A percentile compares a stretch with the other conserved stretches of the same genome.
phyloP scores from a whole-genome alignment of 2,888 invertebrate species.

The Herminia tarsipennalis region DNA sequence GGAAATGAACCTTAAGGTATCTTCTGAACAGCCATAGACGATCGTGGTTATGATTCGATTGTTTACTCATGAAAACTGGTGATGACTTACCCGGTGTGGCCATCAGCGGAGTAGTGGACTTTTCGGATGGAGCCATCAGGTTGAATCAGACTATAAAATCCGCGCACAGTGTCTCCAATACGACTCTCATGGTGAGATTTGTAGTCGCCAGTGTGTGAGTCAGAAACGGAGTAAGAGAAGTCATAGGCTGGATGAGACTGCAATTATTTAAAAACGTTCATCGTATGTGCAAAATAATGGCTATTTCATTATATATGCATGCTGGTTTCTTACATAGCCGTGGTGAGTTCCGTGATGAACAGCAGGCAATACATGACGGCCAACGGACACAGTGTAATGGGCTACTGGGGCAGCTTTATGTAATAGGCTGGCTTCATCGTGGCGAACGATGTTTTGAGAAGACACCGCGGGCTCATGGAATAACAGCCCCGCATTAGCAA shows the following conservation, averaged over 20 bases:
- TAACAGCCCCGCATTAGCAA: constrained; percentile 71
- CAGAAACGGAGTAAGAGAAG: constrained; percentile 76
- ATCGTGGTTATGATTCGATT: no score
- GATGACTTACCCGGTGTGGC: constrained; percentile 32
- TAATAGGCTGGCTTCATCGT: constrained; percentile 56
- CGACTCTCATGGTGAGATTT: constrained; percentile 73
- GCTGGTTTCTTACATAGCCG: constrained; percentile 11
- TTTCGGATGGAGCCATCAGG: constrained; percentile 76
- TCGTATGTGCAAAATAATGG: constrained; percentile 2
- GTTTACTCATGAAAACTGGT: no score
- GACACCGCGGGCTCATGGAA: constrained; percentile 59
- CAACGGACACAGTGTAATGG: constrained; percentile 44
- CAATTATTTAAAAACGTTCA: not conserved
- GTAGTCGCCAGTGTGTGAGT: constrained; percentile 79
- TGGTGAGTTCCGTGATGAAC: constrained; percentile 49
- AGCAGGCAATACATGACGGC: no score
- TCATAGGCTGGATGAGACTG: constrained; percentile 59
- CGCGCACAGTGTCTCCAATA: constrained; percentile 75
- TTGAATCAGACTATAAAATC: constrained; percentile 70
- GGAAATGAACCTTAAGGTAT: no score
- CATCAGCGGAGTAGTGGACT: constrained; percentile 79
- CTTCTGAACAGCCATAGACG: no score
- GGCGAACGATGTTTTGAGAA: constrained; percentile 68
- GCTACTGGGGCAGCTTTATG: constrained; percentile 48
- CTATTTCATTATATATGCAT: not conserved